Conservation (phyloP, 2,888 invertebrate genomes). For the Orthosia cruda region DNA sequence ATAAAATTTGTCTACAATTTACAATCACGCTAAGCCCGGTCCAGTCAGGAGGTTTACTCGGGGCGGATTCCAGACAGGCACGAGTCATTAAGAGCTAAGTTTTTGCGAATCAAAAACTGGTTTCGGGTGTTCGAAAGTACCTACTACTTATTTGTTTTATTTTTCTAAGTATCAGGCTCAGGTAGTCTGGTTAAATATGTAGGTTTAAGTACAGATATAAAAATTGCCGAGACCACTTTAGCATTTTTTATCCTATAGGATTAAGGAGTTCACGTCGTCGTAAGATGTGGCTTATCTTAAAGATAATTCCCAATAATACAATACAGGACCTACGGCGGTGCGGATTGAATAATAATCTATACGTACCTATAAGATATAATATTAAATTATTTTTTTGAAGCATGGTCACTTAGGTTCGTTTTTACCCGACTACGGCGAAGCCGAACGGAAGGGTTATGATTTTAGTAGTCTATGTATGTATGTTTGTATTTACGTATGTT, state of each 20-base stretch:
- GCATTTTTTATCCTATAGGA: neutral
- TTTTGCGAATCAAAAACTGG: conserved; percentile 39
- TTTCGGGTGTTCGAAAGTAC: conserved; percentile 9
- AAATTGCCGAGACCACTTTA: too few relatives aligned
- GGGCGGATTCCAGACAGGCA: neutral
- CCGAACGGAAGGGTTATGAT: too few relatives aligned
- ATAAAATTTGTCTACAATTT: neutral
- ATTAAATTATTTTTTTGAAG: too few relatives aligned
- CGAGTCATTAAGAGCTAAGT: neutral
- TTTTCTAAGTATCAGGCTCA: neutral
- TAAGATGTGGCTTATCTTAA: neutral
- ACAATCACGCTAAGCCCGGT: too few relatives aligned
- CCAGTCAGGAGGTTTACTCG: neutral
- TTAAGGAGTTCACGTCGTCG: neutral
- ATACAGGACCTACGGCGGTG: too few relatives aligned
- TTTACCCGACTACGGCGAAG: too few relatives aligned
- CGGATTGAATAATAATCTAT: too few relatives aligned
- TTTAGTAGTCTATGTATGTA: too few relatives aligned
- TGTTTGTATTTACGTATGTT: too few relatives aligned
- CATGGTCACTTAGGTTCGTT: too few relatives aligned
- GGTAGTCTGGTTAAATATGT: neutral
- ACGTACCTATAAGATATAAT: too few relatives aligned
- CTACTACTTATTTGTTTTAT: neutral
- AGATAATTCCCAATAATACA: neutral
- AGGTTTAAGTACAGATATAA: neutral